Conservation (phyloP, 2,797 vertebrate species). For the Poecilia picta region DNA sequence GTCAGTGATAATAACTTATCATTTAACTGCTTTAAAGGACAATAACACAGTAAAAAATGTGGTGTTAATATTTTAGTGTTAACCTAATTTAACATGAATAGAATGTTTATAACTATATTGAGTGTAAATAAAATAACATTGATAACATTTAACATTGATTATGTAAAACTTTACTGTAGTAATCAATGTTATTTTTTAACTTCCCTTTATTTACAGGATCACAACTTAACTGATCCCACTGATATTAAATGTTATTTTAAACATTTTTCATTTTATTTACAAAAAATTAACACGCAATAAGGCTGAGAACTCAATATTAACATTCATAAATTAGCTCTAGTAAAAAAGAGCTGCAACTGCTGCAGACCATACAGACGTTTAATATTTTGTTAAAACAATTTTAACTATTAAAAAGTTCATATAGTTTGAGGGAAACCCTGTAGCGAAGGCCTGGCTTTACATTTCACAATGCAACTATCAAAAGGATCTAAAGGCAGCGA, state of each 20-base stretch:
- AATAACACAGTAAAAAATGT: no score
- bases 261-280: not conserved
- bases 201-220: not conserved
- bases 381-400: no score
- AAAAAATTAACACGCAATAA: not conserved
- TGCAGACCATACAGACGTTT: not conserved
- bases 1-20: not conserved
- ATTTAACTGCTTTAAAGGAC: no score
- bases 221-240: not conserved
- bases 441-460: conserved; percentile 16
- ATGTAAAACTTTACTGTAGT: no score
- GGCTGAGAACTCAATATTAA: not conserved
- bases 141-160: no score
- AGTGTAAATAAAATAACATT: no score
- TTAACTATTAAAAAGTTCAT: no score
- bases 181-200: not conserved
- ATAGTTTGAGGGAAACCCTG: conserved; percentile 24
- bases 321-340: not conserved
- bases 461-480: conserved; percentile 48
- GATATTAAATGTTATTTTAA: not conserved
- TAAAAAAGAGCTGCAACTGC: not conserved
- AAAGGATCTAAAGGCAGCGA: conserved; percentile 49
- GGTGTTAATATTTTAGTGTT: no score
- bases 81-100: no score
- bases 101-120: no score